phyloP scores from a whole-genome alignment of 2,113 vertebrate species.

The Jacana jacana region DNA sequence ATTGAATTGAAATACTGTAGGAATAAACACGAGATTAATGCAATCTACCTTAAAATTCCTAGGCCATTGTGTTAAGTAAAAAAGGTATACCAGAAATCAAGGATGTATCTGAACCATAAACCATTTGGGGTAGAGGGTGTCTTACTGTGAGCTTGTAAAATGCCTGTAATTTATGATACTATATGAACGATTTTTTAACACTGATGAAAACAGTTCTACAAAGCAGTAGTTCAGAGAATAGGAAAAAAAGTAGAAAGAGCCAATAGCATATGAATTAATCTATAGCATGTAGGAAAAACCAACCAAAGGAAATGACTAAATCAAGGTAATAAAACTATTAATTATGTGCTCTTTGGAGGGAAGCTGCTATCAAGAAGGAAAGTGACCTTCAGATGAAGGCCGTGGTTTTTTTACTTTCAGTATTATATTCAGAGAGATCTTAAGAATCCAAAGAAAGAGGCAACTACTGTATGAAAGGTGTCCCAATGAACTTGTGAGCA shows the following conservation, averaged over 20 bases:
- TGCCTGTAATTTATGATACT: neutral
- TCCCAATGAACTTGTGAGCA: neutral
- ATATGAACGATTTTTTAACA: conserved; percentile 30
- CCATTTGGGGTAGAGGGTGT: neutral
- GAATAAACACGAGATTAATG: neutral
- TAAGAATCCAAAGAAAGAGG: neutral
- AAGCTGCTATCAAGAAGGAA: neutral
- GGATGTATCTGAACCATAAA: neutral
- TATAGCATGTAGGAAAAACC: neutral
- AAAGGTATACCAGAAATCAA: neutral
- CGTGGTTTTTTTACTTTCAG: neutral
- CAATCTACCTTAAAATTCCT: neutral
- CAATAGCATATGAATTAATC: neutral
- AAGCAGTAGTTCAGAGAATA: neutral
- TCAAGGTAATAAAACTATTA: conserved; percentile 8
- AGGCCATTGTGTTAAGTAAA: neutral
- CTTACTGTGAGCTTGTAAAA: neutral
- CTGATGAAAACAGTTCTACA: neutral
- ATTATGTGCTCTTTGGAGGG: conserved; percentile 1
- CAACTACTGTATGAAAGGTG: neutral
- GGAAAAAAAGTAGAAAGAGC: neutral
- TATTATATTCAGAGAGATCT: neutral
- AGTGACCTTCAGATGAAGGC: neutral
- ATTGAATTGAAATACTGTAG: neutral
- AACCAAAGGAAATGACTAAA: neutral